Evolutionary conservation across 1,140 invertebrate species (phyloP), one percentile per base, ranked within the genome.

Genomic region (Homarus americanus): DNA sequence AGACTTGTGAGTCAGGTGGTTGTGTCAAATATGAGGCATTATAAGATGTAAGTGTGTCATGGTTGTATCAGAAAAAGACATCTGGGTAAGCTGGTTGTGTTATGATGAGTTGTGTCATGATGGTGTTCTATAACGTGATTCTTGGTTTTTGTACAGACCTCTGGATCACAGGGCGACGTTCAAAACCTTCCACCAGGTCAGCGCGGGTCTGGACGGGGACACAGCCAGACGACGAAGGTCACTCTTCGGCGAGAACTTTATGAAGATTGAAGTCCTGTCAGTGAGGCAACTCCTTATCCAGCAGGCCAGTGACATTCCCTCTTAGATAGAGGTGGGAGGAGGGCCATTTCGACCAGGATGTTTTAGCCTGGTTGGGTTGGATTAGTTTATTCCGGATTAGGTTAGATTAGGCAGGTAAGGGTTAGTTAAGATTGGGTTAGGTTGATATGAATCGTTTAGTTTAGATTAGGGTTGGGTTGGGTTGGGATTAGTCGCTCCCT

Each of bases 221-320:
- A 49, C 32, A 12, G 85, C 86, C 12, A 20, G n/a, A 2, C n/a
- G 36, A 3, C 73, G 69, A 63, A 38, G 53, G 28, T 44, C 49
- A 1, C 82, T 93, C 9, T 84, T 75, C 69, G 92, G 91, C 3
- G 92, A 92, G 76, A 92, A 92, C 73, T 86, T 86, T n/a, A 90
- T 92, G 66, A 86, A 91, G 53, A 91, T 93, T 20, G 87, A 90
- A 41, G 73, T 92, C 15, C 32, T 49, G 3, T 89, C 91, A 15
- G 44, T 93, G 28, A 83, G 90, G 78, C 82, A 92, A 40, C 78
- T 92, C 10, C 73, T 93, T 28, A 24, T 91, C 38, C 79, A 85
- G 38, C 87, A 92, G 82, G 91, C 75, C 32, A 90, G 87, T 92
- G 20, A 17, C 58, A 32, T 34, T 53, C 53, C 17, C 7, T 20